Evolutionary conservation across 2,888 invertebrate species (phyloP), one percentile per base, ranked within the genome.

Genomic region (Patella ulyssiponensis): DNA sequence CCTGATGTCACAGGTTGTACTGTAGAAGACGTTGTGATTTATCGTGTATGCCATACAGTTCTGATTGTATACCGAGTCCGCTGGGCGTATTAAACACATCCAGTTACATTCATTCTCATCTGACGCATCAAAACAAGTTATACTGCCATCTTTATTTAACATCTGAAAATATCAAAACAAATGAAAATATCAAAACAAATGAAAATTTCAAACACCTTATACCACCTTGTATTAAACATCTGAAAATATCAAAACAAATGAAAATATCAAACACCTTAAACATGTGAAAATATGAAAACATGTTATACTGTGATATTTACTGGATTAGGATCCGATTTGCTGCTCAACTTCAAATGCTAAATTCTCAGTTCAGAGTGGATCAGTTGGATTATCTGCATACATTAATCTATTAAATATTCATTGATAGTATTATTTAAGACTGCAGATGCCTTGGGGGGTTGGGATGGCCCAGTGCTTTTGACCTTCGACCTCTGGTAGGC

Each of bases 21-120:
- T 87, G 85, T 88, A 91, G 85, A 82, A 89, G 75, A 90, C 86
- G 79, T 89, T 89, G 69, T 83, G 81, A 23, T 87, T 89, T 81
- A 94, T 93, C 90, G 94, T 94, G 87, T 94, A 94, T 80, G 94
- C 94, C 83, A 94, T 93, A 74, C 94, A 91, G 89, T 94, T 94
- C 87, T 94, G 93, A 80, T 93, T 93, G 64, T 92, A 90, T 14
- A 90, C 86, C 77, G 88, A 88, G 15, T 87, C 87, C 0, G 94
- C 94, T 17, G 93, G 89, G 11, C 91, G 88, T 9, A 94, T 92
- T 82, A 94, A 93, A 82, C 93, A 93, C 93, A 94, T 92, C 94
- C 94, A 94, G 86, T 94, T 94, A 85, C 94, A 94, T 74, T 92
- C 92, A 82, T 93, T 88, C 87, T 94, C 94, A 87, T 93, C 91